Evolutionary conservation across 1,140 invertebrate species (phyloP), one percentile per base, ranked within the genome.

Genomic region (Acromyrmex charruanus): DNA sequence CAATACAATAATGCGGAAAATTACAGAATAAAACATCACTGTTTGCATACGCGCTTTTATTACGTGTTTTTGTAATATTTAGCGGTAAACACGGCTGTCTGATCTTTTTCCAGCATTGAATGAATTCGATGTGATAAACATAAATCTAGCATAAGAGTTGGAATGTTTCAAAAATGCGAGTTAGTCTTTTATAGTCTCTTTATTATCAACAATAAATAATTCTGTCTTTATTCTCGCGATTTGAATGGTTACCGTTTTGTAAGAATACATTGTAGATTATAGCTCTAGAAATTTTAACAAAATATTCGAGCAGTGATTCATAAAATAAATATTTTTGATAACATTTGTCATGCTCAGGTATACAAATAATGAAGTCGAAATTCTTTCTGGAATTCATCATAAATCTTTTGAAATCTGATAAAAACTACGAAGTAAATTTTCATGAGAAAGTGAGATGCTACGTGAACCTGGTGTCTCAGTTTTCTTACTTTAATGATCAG

Each of bases 31-130:
- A 74, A n/a, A 16, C n/a, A 3, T 58, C 28, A 35, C 58, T 35
- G 10, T 21, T 80, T 6, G 31, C 16, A 9, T 14, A n/a, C n/a
- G 59, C 35, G 28, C n/a, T 59, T n/a, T 58, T 49, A 66, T 6
- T 44, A 18, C 25, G 39, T 66, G 12, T 66, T 79, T 79, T 65
- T 59, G 14, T 25, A 65, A 63, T 61, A 49, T 65, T 77, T 31
- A 28, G 25, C 39, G 21, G 18, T n/a, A 61, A 77, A 77, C 21
- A 4, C 16, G 16, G 3, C 25, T 1, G 0, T 44, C 21, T 65
- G 75, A 77, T 28, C 10, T 44, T 49, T 25, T 5, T 55, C 59
- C 44, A 14, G 31, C 1, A 16, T 63, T 31, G 59, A 79, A 79
- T 49, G 7, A 10, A 3, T 49, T 25, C 16, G 39, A 44, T 14